Base-by-base conservation (phyloP, 2,888 invertebrate genomes). In the Ichneumoninae sp. region DNA sequence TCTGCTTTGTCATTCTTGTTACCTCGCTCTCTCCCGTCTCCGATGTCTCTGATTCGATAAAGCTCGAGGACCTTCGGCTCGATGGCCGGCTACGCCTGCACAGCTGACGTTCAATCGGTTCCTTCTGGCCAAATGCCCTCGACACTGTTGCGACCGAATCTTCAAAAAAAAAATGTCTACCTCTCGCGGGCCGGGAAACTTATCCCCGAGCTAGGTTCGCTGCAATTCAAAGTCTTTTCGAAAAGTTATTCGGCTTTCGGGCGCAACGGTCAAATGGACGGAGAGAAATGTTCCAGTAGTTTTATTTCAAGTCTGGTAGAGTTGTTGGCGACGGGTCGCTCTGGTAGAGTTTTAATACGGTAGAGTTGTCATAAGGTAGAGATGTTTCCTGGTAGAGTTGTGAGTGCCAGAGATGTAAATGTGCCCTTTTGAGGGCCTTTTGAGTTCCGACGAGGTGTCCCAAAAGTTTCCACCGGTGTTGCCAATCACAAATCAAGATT, bases 101-200 rank as follows among this genome's bases (percentile, higher is more conserved):
- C 60, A 72, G 44, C 57, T 72, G 72, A 60, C 74, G 62, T 62
- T 47, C 47, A 60, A 47, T 62, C 62, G 74, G 30, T 62, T 33
- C n/a, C 33, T 62, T 74, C 47, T 72, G 44, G 60, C 30, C 10
- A n/a, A 44, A 33, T 44, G 44, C 60, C 22, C 40, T 22, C 26
- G 26, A 60, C 19, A 47, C 44, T 4, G 4, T 13, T 44, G 16
- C 40, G 30, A 62, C 16, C 62, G 62, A 62, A 62, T 33, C 30
- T 62, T 16, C 1, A 7, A 5, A 33, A 30, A 33, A 30, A 62
- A 13, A 22, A 26, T 26, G 10, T 1, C 30, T 30, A 30, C 30
- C 30, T 62, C 5, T 62, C 16, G 7, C n/a, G 3, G 6, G 10
- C 30, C n/a, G 26, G 0, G 60, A 60, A 60, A 60, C 4, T 57